Evolutionary conservation across 2,888 invertebrate genomes (phyloP).

Genomic region (Julus scanicus): DNA sequence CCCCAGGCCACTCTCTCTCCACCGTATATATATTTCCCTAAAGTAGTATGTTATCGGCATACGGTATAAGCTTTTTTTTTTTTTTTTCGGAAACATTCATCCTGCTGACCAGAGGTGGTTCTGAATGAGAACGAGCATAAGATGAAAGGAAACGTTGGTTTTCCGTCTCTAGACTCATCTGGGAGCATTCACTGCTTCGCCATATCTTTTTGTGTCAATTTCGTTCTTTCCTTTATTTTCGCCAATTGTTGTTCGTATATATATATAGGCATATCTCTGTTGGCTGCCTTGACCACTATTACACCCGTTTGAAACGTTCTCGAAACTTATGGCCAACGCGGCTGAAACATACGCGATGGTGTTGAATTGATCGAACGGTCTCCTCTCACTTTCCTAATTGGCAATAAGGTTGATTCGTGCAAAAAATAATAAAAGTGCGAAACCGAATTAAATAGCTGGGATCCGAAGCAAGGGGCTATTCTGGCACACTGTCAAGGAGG

Average conservation of each 20-base stretch:
- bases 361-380: slow-evolving; percentile 51
- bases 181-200: slow-evolving; percentile 20
- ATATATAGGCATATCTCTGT: background rate
- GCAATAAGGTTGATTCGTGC: slow-evolving; percentile 51
- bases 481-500: background rate
- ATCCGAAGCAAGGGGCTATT: background rate
- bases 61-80: background rate
- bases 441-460: slow-evolving; percentile 46
- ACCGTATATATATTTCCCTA: background rate
- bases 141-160: slow-evolving; percentile 40
- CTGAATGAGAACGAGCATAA: slow-evolving; percentile 11
- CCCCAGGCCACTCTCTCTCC: background rate
- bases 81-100: background rate
- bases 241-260: slow-evolving; percentile 9
- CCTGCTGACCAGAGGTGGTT: slow-evolving; percentile 32
- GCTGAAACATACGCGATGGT: slow-evolving; percentile 34
- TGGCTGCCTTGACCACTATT: background rate
- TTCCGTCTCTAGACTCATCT: slow-evolving; percentile 11
- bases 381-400: slow-evolving; percentile 52
- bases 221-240: slow-evolving; percentile 34
- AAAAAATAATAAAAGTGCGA: slow-evolving; percentile 52
- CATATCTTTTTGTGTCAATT: slow-evolving; percentile 28
- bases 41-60: slow-evolving; percentile 44
- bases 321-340: background rate
- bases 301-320: background rate